These are phyloP conservation scores for Tetropium fuscum DNA, from an alignment of 2,888 invertebrate genomes.

Conservation along the genomic window DNA sequence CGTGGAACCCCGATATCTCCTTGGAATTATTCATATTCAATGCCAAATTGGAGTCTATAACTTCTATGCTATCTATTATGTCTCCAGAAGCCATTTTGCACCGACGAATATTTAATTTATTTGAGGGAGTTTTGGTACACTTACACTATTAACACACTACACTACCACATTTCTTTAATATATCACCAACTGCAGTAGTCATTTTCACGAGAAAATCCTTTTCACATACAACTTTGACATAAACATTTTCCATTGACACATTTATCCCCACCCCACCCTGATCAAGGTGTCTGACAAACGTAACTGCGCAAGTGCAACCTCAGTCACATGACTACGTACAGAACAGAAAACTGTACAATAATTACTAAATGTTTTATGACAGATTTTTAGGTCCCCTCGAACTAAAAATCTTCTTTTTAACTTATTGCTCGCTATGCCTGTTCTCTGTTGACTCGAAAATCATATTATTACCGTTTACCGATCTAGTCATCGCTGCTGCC, in stretches of 20 bases:
- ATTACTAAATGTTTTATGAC: no score
- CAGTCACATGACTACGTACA: conserved; percentile 1
- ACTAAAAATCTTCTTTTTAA: no score
- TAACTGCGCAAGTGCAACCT: conserved; percentile 7
- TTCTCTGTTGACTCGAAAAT: no score
- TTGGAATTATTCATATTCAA: conserved; percentile 69
- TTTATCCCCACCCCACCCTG: conserved; percentile 58
- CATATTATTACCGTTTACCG: no score
- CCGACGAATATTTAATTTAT: conserved; percentile 26
- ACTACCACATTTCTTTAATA: conserved; percentile 45
- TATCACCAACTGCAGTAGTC: conserved; percentile 40
- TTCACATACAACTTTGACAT: conserved; percentile 72
- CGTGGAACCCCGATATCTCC: conserved; percentile 69
- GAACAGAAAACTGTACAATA: background rate
- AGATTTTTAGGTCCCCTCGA: no score
- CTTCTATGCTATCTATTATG: conserved; percentile 82
- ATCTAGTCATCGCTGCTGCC: no score
- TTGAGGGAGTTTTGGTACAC: conserved; percentile 31
- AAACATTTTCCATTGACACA: conserved; percentile 60
- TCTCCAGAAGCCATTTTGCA: conserved; percentile 85
- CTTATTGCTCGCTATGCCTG: no score
- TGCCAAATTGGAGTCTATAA: conserved; percentile 74
- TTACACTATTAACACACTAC: conserved; percentile 43
- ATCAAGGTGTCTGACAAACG: conserved; percentile 24
- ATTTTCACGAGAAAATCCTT: conserved; percentile 45